Evolutionary conservation across 2,888 invertebrate genomes (phyloP), one percentile per base, ranked within the genome.

Genomic region (Drosophila kanekoi): DNA sequence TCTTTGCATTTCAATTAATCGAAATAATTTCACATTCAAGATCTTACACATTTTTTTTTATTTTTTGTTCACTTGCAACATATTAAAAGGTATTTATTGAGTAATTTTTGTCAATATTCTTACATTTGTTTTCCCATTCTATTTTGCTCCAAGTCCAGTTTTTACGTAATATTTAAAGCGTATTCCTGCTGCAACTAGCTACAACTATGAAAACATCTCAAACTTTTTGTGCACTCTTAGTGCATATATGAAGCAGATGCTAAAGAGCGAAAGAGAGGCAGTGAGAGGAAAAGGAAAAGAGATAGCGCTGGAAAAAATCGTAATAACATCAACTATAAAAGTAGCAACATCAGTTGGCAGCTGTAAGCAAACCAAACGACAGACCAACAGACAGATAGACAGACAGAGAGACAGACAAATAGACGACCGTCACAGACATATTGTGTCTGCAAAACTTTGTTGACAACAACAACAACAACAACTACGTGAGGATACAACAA

Each of bases 251-350:
- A 57, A 71, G 75, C 83, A 83, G 70, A 59, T 70, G 66, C 40
- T 64, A 38, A 49, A 59, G 45, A 8, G 47, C 23, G 51, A 14
- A 51, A 66, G 58, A 58, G 43, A 81, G 41, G 41, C 47, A 13
- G 18, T 23, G 20, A 28, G 35, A 20, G 43, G 20, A 40, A 38
- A 40, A 48, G 43, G 5, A 10, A 11, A 14, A 6, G 28, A 58
- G 41, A 56, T 51, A 61, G 68, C 65, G 23, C 33, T 60, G 38
- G 20, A 64, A 60, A 63, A 79, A 81, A 79, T 77, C 72, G 79
- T 84, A 86, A 86, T 86, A 85, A 84, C 84, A 85, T 86, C 85
- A 86, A 73, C 77, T 73, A 87, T 85, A 85, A 85, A 84, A 85
- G 86, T 85, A 86, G 86, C 84, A 79, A 86, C 84, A 86, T 85